A percentile compares a stretch with the other conserved stretches of the same genome.
Evolutionary conservation across 2,797 vertebrate species (phyloP).

Genomic region (Clarias fuscus): DNA sequence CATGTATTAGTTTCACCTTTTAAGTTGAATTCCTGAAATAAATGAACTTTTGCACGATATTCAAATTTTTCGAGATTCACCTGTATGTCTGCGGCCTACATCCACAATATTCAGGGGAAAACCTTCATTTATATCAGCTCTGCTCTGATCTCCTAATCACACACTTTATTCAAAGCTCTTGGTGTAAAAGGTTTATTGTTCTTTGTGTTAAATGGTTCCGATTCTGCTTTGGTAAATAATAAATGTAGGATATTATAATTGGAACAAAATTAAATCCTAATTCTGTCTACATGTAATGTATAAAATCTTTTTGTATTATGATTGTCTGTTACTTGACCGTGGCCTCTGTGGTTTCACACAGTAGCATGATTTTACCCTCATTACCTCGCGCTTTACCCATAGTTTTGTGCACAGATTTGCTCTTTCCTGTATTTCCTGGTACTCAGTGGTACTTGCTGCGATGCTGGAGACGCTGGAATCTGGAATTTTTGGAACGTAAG

Average conservation of each 20-base stretch:
- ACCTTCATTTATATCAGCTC: neutral
- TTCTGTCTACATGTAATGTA: neutral
- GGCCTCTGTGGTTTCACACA: neutral
- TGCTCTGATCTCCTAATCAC: neutral
- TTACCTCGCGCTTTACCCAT: neutral
- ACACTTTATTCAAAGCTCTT: neutral
- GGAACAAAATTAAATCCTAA: neutral
- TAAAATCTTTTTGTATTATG: too few species aligned
- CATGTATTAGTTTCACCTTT: too few species aligned
- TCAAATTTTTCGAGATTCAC: too few species aligned
- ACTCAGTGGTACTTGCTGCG: conserved; percentile 55
- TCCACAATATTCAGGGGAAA: neutral
- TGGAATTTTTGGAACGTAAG: conserved; percentile 45
- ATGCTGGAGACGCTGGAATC: conserved; percentile 42
- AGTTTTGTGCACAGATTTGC: neutral
- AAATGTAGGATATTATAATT: neutral
- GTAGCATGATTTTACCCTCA: neutral
- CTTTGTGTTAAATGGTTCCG: neutral
- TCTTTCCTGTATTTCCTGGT: conserved; percentile 47
- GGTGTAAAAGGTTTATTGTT: neutral
- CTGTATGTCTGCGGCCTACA: neutral
- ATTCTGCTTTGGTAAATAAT: neutral
- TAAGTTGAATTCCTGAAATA: too few species aligned
- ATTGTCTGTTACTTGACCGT: neutral
- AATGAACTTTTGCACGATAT: too few species aligned